Conservation (phyloP, 2,113 vertebrate genomes). For the Centropristis striata region DNA sequence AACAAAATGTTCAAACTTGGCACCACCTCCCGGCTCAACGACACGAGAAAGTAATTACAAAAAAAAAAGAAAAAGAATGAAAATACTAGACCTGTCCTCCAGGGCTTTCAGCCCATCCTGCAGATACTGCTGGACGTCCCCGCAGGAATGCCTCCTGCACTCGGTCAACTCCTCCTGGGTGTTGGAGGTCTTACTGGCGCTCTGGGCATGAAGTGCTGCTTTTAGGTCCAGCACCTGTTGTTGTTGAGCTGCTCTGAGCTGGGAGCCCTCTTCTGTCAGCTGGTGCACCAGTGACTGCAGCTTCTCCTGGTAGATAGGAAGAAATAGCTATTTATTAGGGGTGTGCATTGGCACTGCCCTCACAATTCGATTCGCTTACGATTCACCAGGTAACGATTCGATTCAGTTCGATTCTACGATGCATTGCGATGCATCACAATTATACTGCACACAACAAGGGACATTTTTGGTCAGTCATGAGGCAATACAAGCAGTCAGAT, state of each 20-base stretch:
- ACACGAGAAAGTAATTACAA: too few relatives aligned
- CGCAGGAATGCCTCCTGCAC: constrained; percentile 85
- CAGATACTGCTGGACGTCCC: constrained; percentile 91
- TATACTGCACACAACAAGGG: too few relatives aligned
- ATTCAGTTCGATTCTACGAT: too few relatives aligned
- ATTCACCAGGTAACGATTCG: too few relatives aligned
- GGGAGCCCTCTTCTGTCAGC: constrained; percentile 86
- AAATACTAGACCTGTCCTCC: constrained; percentile 84
- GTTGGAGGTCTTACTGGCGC: constrained; percentile 63
- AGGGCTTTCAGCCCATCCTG: constrained; percentile 88
- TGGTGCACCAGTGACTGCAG: constrained; percentile 84
- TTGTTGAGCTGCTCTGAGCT: constrained; percentile 84
- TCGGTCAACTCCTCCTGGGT: constrained; percentile 87
- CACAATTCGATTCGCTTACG: too few relatives aligned
- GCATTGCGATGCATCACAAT: too few relatives aligned
- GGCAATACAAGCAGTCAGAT: too few relatives aligned
- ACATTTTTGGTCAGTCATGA: too few relatives aligned
- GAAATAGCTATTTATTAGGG: too few relatives aligned
- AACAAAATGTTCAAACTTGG: too few relatives aligned
- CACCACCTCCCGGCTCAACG: too few relatives aligned
- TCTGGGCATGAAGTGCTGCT: constrained; percentile 77
- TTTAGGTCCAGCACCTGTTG: constrained; percentile 84
- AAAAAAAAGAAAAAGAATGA: neutral
- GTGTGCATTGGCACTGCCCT: too few relatives aligned
- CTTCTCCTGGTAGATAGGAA: constrained; percentile 78